Conservation (phyloP, 2,113 vertebrate species). For the Potamarius usumacintae region DNA sequence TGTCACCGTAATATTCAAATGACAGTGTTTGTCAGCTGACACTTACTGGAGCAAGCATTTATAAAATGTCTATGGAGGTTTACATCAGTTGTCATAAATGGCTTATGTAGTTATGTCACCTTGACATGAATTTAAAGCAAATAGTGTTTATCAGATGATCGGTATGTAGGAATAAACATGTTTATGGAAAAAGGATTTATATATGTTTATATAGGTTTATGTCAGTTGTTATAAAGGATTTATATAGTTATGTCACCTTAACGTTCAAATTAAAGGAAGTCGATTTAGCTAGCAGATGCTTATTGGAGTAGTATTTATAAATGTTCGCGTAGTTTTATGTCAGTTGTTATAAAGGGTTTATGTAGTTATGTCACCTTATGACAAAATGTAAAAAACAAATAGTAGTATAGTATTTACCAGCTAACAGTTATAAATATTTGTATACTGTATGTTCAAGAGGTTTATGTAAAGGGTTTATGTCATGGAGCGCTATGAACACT, state of each 20-base stretch:
- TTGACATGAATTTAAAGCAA: not conserved
- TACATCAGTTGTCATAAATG: not conserved
- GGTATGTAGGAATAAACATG: not conserved
- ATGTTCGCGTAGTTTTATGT: not conserved
- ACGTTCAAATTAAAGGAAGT: not conserved
- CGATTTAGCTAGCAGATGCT: not conserved
- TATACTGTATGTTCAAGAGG: not conserved
- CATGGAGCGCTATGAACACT: constrained; percentile 8
- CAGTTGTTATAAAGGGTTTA: not conserved
- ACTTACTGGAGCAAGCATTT: not conserved
- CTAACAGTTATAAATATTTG: not conserved
- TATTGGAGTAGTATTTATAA: not conserved
- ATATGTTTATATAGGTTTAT: not conserved
- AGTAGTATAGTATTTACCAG: not conserved
- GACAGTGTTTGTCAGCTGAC: not conserved
- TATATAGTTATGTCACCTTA: not conserved
- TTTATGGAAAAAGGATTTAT: not conserved
- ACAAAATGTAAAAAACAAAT: not conserved
- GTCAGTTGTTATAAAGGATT: not conserved
- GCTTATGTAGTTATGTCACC: not conserved
- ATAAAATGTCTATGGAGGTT: not conserved
- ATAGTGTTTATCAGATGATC: not conserved
- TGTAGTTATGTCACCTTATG: not conserved
- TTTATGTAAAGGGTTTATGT: not conserved
- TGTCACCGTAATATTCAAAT: not conserved